Base-by-base conservation (phyloP, 92 coral and sea anemone species). In the Blastomussa wellsi region DNA sequence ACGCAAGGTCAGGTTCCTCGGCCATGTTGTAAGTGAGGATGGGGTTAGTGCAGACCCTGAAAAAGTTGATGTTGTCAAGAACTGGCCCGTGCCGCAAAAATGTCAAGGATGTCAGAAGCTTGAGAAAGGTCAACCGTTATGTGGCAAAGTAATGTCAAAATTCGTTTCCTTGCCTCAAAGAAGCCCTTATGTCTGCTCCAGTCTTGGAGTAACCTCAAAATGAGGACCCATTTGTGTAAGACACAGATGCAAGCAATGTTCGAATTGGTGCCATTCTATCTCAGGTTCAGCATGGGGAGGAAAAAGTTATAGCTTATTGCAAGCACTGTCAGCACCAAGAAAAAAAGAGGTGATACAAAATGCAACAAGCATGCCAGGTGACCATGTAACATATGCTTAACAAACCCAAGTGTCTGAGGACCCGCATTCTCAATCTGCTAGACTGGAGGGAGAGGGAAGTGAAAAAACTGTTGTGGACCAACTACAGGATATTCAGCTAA, bases 21-120 rank as follows among this genome's bases (percentile, higher is more conserved):
- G 92, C 68, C 82, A 91, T 82, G 84, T 86, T 0, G 88, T 91
- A 8, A 15, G 71, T 31, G 75, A 37, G 74, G 68, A 87, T 11
- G 91, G 88, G 13, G 73, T 87, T 15, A 28, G 65, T 66, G 33
- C 88, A 32, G 88, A 88, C 65, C 88, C 79, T n/a, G 88, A 83
- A 29, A 88, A 88, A 64, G 67, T 84, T 14, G 73, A 78, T 62
- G 79, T 37, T n/a, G 89, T 86, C n/a, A n/a, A n/a, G n/a, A n/a
- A n/a, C n/a, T n/a, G n/a, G n/a, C n/a, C n/a, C n/a, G n/a, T n/a
- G n/a, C n/a, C n/a, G n/a, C n/a, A 31, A 28, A 39, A 68, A 79
- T 78, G 57, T 41, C 53, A 76, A 24, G 20, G 76, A 44, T 42
- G 81, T 57, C 2, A 68, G 85, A 71, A 48, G 70, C 19, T 74